Conservation (phyloP, 2,113 vertebrate genomes). For the Sylvia atricapilla region DNA sequence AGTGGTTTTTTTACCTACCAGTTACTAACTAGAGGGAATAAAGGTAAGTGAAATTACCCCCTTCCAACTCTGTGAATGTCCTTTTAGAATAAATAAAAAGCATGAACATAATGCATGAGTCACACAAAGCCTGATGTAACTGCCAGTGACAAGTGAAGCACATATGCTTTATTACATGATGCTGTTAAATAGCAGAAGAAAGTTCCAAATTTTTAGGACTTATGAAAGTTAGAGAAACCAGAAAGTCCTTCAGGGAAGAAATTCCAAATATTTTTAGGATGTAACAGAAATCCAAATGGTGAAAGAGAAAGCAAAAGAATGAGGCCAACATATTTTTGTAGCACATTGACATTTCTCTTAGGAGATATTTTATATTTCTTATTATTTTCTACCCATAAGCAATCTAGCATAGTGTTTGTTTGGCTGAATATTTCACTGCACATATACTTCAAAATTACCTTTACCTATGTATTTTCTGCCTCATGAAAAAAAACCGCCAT, state of each 20-base stretch:
- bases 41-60: not conserved
- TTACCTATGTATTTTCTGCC: not conserved
- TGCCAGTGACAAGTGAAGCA: not conserved
- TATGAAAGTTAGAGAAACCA: not conserved
- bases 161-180: not conserved
- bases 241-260: not conserved
- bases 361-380: not conserved
- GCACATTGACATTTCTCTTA: not conserved
- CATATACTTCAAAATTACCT: not conserved
- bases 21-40: not conserved
- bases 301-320: not conserved
- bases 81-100: not conserved
- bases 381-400: not conserved
- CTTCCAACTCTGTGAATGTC: not conserved
- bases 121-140: not conserved
- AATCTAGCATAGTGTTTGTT: not conserved
- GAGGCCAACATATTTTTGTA: not conserved
- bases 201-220: not conserved
- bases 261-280: not conserved
- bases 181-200: not conserved
- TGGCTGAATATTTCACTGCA: constrained; percentile 6
- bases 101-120: not conserved
- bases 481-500: not conserved
- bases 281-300: not conserved
- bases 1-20: not conserved